phyloP scores from a whole-genome alignment of 2,113 vertebrate genomes.

The Reinhardtius hippoglossoides region DNA sequence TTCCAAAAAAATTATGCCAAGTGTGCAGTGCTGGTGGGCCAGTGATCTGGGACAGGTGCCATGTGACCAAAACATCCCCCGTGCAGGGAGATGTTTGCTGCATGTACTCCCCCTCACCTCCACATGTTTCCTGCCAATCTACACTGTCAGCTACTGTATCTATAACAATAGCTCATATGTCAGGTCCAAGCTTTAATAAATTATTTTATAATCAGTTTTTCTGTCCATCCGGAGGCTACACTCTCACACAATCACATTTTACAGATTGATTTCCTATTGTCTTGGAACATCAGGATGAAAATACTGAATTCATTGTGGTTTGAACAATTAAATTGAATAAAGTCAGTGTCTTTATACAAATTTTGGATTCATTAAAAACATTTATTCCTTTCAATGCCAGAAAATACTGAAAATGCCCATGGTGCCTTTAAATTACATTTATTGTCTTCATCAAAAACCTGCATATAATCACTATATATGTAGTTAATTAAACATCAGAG shows the following conservation, averaged over 20 bases:
- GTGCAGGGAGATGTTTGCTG: background rate
- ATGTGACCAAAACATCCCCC: slow-evolving; percentile 2
- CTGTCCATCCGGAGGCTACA: background rate
- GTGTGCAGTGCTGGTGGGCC: slow-evolving; percentile 10
- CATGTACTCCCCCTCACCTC: background rate
- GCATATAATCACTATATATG: too few relatives aligned
- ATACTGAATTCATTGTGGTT: background rate
- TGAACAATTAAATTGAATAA: too few relatives aligned
- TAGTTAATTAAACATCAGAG: background rate
- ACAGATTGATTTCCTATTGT: background rate
- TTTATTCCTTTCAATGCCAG: background rate
- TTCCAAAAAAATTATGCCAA: background rate
- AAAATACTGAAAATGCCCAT: background rate
- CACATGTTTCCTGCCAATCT: slow-evolving; percentile 9
- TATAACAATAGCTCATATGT: background rate
- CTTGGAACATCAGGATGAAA: background rate
- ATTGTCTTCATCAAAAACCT: too few relatives aligned
- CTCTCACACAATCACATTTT: slow-evolving; percentile 5
- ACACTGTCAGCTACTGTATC: background rate
- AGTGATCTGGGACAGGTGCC: slow-evolving; percentile 15
- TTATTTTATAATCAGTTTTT: background rate
- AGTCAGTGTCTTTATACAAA: too few relatives aligned
- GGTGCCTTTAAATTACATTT: too few relatives aligned
- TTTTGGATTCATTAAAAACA: background rate
- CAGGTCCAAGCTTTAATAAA: too few relatives aligned